Base-by-base conservation (phyloP, 2,797 vertebrate genomes). In the Psittacula echo region DNA sequence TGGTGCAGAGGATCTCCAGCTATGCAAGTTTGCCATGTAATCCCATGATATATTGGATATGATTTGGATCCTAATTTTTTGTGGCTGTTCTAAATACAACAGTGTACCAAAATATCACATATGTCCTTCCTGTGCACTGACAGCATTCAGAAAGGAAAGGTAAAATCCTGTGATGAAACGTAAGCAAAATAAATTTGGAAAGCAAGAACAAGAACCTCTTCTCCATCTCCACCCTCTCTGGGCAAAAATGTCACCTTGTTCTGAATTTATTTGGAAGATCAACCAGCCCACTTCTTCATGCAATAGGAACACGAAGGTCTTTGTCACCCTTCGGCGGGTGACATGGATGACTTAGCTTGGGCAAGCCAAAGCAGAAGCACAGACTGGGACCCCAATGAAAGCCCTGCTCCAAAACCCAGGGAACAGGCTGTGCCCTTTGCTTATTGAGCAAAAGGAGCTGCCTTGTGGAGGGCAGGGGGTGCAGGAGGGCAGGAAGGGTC, bases 11-110 rank as follows among this genome's bases (percentile, higher is more conserved):
- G 30, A 42, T 74, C 34, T 79, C 58, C 8, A 5, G 56, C 67
- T 67, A 8, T 6, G 32, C 51, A 37, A 13, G 29, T 41, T 51
- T 27, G 7, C 58, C 61, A 4, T 15, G 47, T 13, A 61, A 65
- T 74, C 78, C 34, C n/a, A 4, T 11, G 47, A 62, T 13, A 56
- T 32, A 24, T 26, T 48, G 44, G 34, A 16, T 68, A 66, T 37
- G 12, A 87, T 75, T 85, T 85, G 70, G 67, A 87, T 94, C 83
- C 68, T 90, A 48, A 56, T 91, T 75, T 80, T 68, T 58, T 92
- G 80, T 89, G 91, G 75, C 86, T 94, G 78, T 51, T 92, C 75
- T 85, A 93, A 87, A 68, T 78, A 89, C 26, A 89, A 61, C 41
- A 67, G 2, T 7, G 21, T 44, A 77, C 77, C 51, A 82, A 85